phyloP scores from a whole-genome alignment of 2,888 invertebrate genomes.

The Ormyrus rosae region DNA sequence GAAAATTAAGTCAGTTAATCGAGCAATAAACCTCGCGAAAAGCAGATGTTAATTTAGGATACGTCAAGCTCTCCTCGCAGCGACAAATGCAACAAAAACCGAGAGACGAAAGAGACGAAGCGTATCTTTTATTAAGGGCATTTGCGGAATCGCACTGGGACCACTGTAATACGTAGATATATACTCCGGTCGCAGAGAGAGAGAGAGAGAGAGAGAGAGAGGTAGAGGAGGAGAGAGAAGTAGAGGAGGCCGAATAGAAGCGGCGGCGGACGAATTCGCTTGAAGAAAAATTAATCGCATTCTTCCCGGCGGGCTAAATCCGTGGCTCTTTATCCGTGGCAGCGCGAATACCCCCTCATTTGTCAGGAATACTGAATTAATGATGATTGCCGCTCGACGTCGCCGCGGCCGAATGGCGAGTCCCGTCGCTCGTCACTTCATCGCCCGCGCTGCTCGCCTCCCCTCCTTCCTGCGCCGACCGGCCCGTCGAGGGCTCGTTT shows the following conservation, averaged over 20 bases:
- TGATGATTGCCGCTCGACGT: slow-evolving; percentile 70
- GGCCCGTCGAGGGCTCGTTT: slow-evolving; percentile 64
- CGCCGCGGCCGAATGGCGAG: slow-evolving; percentile 61
- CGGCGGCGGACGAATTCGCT: slow-evolving; percentile 27
- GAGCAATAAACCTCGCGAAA: no score
- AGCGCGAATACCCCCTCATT: slow-evolving; percentile 70
- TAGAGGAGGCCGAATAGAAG: neutral
- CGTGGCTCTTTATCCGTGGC: slow-evolving; percentile 70
- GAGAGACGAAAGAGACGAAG: slow-evolving; percentile 43
- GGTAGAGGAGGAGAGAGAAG: no score
- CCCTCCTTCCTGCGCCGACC: neutral
- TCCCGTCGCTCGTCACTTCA: slow-evolving; percentile 53
- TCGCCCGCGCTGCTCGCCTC: slow-evolving; percentile 53
- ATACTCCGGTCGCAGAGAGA: neutral
- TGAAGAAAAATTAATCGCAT: slow-evolving; percentile 72
- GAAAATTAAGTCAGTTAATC: no score
- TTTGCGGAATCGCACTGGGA: slow-evolving; percentile 43
- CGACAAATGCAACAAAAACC: neutral
- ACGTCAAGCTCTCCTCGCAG: neutral
- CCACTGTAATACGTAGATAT: slow-evolving; percentile 26
- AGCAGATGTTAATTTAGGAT: no score
- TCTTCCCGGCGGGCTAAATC: slow-evolving; percentile 68
- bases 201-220: no score
- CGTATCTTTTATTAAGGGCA: slow-evolving; percentile 45
- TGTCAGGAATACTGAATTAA: slow-evolving; percentile 73